Conservation (phyloP, 2,797 vertebrate genomes). For the Tokudaia muenninki region DNA sequence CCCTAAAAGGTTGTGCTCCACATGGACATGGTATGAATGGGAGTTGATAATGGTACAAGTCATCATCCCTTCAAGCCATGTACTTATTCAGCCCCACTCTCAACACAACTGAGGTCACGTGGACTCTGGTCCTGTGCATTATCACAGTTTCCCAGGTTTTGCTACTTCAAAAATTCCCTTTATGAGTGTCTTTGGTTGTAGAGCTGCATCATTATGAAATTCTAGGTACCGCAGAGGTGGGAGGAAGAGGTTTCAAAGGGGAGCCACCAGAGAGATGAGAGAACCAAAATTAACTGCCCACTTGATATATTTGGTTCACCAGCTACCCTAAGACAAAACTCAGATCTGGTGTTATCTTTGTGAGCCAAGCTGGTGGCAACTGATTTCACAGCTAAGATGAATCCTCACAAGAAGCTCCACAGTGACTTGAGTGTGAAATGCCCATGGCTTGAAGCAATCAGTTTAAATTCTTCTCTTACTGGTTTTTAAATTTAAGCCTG, state of each 20-base stretch:
- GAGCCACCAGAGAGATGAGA: constrained; percentile 66
- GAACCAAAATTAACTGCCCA: constrained; percentile 74
- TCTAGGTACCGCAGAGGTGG: constrained; percentile 69
- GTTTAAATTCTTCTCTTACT: constrained; percentile 81
- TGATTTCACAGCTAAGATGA: constrained; percentile 87
- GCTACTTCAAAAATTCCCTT: constrained; percentile 79
- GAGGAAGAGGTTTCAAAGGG: constrained; percentile 71
- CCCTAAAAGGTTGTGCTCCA: neutral
- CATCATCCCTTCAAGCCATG: neutral
- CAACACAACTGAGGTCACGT: constrained; percentile 83
- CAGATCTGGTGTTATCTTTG: constrained; percentile 83
- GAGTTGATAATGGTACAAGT: neutral
- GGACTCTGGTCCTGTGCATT: constrained; percentile 84
- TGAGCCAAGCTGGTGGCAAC: constrained; percentile 84
- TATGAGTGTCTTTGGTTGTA: constrained; percentile 81
- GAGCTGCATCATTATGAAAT: constrained; percentile 82
- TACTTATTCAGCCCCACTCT: constrained; percentile 76
- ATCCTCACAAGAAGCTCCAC: constrained; percentile 85
- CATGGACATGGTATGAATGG: neutral
- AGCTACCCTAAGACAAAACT: constrained; percentile 83
- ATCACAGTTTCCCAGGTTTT: constrained; percentile 84
- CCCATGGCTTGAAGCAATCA: constrained; percentile 82
- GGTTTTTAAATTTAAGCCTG: constrained; percentile 80
- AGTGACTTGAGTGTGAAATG: constrained; percentile 83
- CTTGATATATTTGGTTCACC: constrained; percentile 84